Percentiles rank a stretch among this genome's conserved stretches.
phyloP scores from a whole-genome alignment of 2,797 vertebrate species.

The Otolemur crassicaudatus region DNA sequence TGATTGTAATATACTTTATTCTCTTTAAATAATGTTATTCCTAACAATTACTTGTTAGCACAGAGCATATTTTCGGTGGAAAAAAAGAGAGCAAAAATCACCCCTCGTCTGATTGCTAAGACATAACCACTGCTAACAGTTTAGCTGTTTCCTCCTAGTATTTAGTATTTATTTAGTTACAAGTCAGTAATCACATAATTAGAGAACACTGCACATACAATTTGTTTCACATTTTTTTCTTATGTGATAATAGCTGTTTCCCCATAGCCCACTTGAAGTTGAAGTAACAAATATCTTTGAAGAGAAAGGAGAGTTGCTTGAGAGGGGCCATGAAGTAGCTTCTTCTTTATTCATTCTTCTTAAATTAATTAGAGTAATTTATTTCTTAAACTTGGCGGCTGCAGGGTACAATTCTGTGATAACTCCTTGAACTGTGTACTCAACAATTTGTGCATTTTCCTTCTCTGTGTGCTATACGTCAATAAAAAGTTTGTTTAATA shows the following conservation, averaged over 20 bases:
- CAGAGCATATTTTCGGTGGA: background rate
- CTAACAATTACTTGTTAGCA: constrained; percentile 32
- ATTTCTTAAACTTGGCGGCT: background rate
- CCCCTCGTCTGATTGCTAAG: background rate
- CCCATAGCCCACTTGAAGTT: background rate
- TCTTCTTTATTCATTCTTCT: background rate
- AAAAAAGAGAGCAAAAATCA: background rate
- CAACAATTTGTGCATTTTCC: background rate
- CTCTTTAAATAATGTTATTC: background rate
- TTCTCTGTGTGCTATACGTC: background rate
- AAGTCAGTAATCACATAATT: background rate
- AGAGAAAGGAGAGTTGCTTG: background rate
- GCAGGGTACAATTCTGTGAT: background rate
- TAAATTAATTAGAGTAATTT: background rate
- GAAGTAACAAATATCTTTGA: constrained; percentile 10
- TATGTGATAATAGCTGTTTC: background rate
- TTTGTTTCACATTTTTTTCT: background rate
- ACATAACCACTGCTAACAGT: background rate
- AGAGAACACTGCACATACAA: background rate
- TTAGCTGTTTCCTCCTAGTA: background rate
- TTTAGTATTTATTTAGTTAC: background rate
- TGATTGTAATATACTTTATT: background rate
- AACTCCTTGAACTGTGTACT: background rate
- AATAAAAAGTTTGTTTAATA: background rate
- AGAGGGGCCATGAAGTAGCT: background rate